These are phyloP conservation scores for Dreissena polymorpha DNA, from an alignment of 1,140 invertebrate species.

Conservation along the genomic window DNA sequence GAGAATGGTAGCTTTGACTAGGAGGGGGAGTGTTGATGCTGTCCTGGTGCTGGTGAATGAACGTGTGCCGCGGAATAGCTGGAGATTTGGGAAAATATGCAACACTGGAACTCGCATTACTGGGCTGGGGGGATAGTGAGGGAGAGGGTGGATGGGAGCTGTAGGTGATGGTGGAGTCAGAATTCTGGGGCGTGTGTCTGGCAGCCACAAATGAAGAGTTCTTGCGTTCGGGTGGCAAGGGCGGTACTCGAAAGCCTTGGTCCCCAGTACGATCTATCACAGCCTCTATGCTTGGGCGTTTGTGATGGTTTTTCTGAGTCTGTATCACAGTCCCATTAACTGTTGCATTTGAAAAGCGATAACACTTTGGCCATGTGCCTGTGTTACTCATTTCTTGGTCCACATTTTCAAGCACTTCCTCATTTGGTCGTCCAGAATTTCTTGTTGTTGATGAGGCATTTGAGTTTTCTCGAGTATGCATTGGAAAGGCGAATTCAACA, in stretches of 20 bases:
- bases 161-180: slow-evolving; percentile 62
- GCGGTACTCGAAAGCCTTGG: slow-evolving; percentile 50
- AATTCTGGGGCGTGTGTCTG: slow-evolving; percentile 71
- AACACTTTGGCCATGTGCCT: slow-evolving; percentile 94
- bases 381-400: slow-evolving; percentile 88
- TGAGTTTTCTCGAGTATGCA: slow-evolving; percentile 39
- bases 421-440: slow-evolving; percentile 42
- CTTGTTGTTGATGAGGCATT: slow-evolving; percentile 21
- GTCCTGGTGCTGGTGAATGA: slow-evolving; percentile 27
- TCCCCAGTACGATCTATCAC: slow-evolving; percentile 59
- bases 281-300: slow-evolving; percentile 60
- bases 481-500: slow-evolving; percentile 52
- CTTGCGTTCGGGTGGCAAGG: slow-evolving; percentile 64
- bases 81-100: slow-evolving; percentile 43
- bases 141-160: slow-evolving; percentile 61
- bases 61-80: slow-evolving; percentile 7
- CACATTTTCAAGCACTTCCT: slow-evolving; percentile 80
- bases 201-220: slow-evolving; percentile 64
- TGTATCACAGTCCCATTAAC: slow-evolving; percentile 59
- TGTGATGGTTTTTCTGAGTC: slow-evolving; percentile 56
- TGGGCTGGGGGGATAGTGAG: slow-evolving; percentile 52
- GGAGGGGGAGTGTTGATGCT: slow-evolving; percentile 17
- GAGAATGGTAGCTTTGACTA: slow-evolving; percentile 16
- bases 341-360: slow-evolving; percentile 80
- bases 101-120: slow-evolving; percentile 28